Evolutionary conservation across 2,888 invertebrate species (phyloP), one percentile per base, ranked within the genome.

Genomic region (Altica lythri): DNA sequence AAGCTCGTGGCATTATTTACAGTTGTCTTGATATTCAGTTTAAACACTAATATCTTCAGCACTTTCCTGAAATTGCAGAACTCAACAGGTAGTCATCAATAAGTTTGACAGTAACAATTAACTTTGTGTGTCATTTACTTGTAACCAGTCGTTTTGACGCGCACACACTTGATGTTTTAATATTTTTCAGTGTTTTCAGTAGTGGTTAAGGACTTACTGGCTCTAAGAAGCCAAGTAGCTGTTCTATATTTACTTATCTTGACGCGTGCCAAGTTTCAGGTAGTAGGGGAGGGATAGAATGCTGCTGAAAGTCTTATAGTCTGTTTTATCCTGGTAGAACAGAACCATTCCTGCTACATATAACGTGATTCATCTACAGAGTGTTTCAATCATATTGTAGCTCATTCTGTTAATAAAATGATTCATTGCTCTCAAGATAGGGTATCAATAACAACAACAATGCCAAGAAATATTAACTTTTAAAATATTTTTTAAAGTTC

Each of bases 1-100:
- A 85, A 57, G 84, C 83, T 68, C 84, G 77, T 63, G 85, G 85
- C 85, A 85, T 85, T 40, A 8, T 13, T 22, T 10, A 9, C 16
- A 75, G 45, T 62, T 55, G 49, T 49, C 16, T 13, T 22, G 27
- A 44, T 6, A 2, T 35, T 29, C 38, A 22, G 50, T 44, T 50
- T 42, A 32, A 53, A 50, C 42, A 9, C 19, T 6, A 45, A 30
- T 30, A 30, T 19, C 29, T 43, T 13, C 5, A 1, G 10, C 19
- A 34, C 25, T 8, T 16, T 19, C 10, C 25, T 10, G 12, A 35
- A 12, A n/a, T n/a, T 27, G 19, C 10, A 10, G 22, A 40, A 52
- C 47, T 49, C 57, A 62, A 62, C 61, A 62, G 61, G 61, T 61
- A 47, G 54, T 49, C 49, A 40, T 29, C 52, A 44, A 52, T 34